Evolutionary conservation across 2,888 invertebrate species (phyloP).

Genomic region (Neoaliturus tenellus): DNA sequence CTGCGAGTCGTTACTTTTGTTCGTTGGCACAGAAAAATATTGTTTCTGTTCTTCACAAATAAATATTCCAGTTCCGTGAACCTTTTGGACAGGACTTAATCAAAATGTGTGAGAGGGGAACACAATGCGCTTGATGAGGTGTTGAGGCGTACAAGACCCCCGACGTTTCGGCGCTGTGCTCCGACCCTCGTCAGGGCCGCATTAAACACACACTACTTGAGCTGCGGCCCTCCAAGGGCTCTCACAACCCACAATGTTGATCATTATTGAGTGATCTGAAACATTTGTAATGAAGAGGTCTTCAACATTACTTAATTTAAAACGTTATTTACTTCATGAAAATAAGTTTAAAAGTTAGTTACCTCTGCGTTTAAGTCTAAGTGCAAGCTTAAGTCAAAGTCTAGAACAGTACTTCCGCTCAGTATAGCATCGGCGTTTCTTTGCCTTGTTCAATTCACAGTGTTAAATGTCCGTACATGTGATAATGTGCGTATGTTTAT

Average conservation of each 20-base stretch:
- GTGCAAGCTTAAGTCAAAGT: too few species aligned
- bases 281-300: not conserved
- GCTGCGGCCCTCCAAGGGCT: not conserved
- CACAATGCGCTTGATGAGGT: conserved; percentile 17
- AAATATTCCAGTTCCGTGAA: conserved; percentile 26
- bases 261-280: not conserved
- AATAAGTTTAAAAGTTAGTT: too few species aligned
- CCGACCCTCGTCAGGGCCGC: conserved; percentile 38
- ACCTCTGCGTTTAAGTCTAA: too few species aligned
- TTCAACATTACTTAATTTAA: not conserved
- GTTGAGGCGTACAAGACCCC: conserved; percentile 8
- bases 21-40: not conserved
- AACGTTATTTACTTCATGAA: not conserved
- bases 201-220: conserved; percentile 41
- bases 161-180: conserved; percentile 15
- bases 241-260: not conserved
- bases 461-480: too few species aligned
- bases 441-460: too few species aligned
- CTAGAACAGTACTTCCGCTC: too few species aligned
- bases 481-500: too few species aligned
- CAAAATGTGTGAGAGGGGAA: conserved; percentile 13
- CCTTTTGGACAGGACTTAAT: conserved; percentile 7
- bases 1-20: not conserved
- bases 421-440: too few species aligned
- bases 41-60: conserved; percentile 29